Evolutionary conservation across 2,113 vertebrate genomes (phyloP), one percentile per base, ranked within the genome.

Genomic region (Sorex araneus): DNA sequence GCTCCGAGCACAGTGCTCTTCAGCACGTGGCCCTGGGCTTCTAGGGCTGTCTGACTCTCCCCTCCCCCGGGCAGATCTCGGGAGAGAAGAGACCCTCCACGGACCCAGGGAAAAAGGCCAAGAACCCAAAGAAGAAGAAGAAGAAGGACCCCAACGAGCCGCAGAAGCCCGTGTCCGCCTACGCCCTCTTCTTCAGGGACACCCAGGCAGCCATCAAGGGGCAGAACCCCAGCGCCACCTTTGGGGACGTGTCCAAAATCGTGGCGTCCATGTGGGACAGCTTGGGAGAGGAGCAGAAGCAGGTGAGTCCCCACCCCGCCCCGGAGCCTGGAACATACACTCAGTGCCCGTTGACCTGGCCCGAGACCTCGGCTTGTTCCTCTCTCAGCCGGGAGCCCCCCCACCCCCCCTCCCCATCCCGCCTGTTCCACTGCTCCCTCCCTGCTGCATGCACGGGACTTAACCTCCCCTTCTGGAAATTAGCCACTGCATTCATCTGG

Each of bases 131-230:
- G 96, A 99, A 99, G 98, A 99, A 99, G 98, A 99, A 99, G 95
- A 99, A 99, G 98, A 99, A 99, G 98, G 99, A 99, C 91, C 99
- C 99, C 69, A 99, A 99, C 0, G 99, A 99, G 98, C 99, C 99
- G 0, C 99, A 99, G 93, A 99, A 99, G 97, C 99, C 99, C 0
- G 99, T 99, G 95, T 99, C 99, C 0, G 99, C 99, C 73, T 99
- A 99, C 0, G 99, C 99, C 16, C 98, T 99, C 93, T 99, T 99
- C 98, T 99, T 99, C 98, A 98, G 99, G 95, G 99, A 99, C 97
- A 99, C 99, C 0, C 99, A 99, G 97, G 99, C 99, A 0, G 99
- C 99, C 97, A 99, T 99, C 97, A 99, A 99, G 92, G 99, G 99
- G 54, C 99, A 99, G 94, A 99, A 99, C 96, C 99, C 99, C 96